Conservation (phyloP, 2,797 vertebrate species). For the Sebastes minor region DNA sequence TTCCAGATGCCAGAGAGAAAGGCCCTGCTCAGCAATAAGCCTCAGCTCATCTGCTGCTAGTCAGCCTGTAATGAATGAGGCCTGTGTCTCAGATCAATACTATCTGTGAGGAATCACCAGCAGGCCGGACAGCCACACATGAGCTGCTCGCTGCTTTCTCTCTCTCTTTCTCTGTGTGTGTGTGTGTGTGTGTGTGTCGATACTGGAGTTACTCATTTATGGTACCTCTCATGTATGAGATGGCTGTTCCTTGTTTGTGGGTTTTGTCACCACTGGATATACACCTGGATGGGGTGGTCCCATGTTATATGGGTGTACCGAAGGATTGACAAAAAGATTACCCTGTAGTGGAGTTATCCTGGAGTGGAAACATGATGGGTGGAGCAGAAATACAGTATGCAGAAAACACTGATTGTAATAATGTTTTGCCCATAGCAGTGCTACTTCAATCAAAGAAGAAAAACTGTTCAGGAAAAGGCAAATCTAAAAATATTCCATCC, state of each 20-base stretch:
- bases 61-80: slow-evolving; percentile 82
- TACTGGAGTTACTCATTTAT: slow-evolving; percentile 38
- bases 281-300: not conserved
- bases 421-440: rapidly evolving
- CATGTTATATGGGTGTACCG: not conserved
- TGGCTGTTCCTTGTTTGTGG: slow-evolving; percentile 26
- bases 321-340: not conserved
- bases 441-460: no score
- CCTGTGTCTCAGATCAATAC: slow-evolving; percentile 76
- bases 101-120: slow-evolving; percentile 80
- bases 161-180: not conserved
- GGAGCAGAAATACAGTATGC: not conserved
- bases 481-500: not conserved
- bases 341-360: not conserved
- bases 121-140: slow-evolving; percentile 67
- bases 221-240: not conserved
- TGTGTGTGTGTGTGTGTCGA: not conserved
- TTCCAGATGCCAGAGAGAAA: slow-evolving; percentile 61
- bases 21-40: slow-evolving; percentile 80
- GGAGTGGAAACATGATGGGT: no score
- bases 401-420: not conserved
- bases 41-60: slow-evolving; percentile 75
- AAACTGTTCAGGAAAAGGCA: not conserved
- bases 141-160: slow-evolving; percentile 39
- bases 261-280: slow-evolving; percentile 18